phyloP scores from a whole-genome alignment of 1,140 invertebrate genomes.

The Macrostomum lignano region DNA sequence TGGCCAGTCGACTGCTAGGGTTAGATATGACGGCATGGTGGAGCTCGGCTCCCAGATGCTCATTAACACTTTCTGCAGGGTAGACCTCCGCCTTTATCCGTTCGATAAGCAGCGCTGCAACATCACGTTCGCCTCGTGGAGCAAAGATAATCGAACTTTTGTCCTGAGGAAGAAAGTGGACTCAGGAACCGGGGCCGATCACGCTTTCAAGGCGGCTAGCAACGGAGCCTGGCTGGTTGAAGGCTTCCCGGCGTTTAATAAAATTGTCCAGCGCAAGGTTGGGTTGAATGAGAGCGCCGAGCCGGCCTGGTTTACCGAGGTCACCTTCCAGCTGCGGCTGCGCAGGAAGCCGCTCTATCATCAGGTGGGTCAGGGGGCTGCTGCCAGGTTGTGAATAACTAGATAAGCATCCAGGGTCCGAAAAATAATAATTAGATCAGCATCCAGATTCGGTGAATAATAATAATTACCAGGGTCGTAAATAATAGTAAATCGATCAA shows the following conservation, averaged over 20 bases:
- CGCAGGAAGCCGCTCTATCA: neutral
- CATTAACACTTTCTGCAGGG: conserved; percentile 43
- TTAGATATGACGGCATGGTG: conserved; percentile 68
- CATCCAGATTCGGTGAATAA: too few relatives aligned
- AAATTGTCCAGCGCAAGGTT: neutral
- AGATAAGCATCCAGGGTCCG: too few relatives aligned
- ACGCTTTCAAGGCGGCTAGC: neutral
- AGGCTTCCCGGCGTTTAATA: conserved; percentile 2
- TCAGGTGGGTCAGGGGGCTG: too few relatives aligned
- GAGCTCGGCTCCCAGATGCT: conserved; percentile 82
- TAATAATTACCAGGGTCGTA: too few relatives aligned
- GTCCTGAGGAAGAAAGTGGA: too few relatives aligned
- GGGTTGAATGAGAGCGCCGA: neutral
- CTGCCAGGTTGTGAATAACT: too few relatives aligned
- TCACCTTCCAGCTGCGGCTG: neutral
- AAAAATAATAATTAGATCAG: too few relatives aligned
- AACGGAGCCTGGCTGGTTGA: neutral
- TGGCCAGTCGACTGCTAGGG: conserved; percentile 14
- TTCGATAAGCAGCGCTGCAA: conserved; percentile 92
- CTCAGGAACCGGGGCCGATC: neutral
- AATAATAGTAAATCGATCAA: too few relatives aligned
- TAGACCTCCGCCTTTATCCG: conserved; percentile 97
- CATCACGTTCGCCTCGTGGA: conserved; percentile 38
- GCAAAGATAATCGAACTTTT: conserved; percentile 15
- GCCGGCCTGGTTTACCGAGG: neutral